Evolutionary conservation across 1,140 invertebrate species (phyloP), one percentile per base, ranked within the genome.

Genomic region (Drosophila albomicans): DNA sequence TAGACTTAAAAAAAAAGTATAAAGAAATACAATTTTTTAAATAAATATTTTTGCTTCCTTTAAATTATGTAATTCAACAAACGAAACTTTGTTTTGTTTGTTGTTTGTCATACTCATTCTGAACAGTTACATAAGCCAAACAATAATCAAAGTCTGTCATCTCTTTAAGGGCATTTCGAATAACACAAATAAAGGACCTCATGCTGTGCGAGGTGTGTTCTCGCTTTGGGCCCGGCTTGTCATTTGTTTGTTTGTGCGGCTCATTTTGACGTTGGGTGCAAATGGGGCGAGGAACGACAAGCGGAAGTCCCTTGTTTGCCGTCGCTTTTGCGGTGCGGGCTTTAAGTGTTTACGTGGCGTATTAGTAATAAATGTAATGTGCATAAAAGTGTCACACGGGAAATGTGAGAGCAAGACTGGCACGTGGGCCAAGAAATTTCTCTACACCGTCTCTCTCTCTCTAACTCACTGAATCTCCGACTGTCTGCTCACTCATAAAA

Each of bases 321-420:
- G 38, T 11, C 67, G 63, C 73, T 43, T 67, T 35, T 35, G 32
- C 65, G 49, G 46, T 61, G 35, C 38, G 69, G 30, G 67, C 81
- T 81, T 89, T 85, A 84, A 89, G 84, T 89, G 85, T 89, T 88
- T 89, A 85, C 85, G 85, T 88, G 84, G 84, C 84, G 85, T 89
- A 89, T 89, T 84, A 88, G 85, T 88, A 89, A 88, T 89, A 88
- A 88, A 89, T 88, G 85, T 88, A 88, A 87, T 84, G 84, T 88
- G 81, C 69, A 84, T 82, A 75, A 74, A 73, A 80, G 78, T 72
- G 78, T 80, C 77, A 64, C 38, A 62, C 52, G 20, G 63, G 56
- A 4, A 56, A 38, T 46, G 4, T 3, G 41, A 35, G 32, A 38
- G 13, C 13, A 2, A 11, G 6, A 38, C 28, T 25, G 58, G 20